phyloP scores from a whole-genome alignment of 2,797 vertebrate species.

The Helarctos malayanus region DNA sequence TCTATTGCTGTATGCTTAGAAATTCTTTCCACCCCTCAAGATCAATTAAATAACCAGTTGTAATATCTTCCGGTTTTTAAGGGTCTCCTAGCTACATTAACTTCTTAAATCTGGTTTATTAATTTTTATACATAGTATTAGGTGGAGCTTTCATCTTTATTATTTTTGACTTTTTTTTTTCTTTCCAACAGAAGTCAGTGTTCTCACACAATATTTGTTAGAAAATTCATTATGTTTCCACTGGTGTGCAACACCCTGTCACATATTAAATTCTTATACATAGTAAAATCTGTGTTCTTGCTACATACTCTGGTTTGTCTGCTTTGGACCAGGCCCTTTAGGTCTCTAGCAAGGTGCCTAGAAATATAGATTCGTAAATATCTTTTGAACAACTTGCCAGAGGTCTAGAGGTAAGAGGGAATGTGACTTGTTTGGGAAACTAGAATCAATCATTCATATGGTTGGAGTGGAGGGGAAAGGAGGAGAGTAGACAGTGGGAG shows the following conservation, averaged over 20 bases:
- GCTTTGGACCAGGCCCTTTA: not conserved
- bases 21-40: not conserved
- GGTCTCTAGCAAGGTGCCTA: not conserved
- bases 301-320: not conserved
- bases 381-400: not conserved
- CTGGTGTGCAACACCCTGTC: not conserved
- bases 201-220: not conserved
- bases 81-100: not conserved
- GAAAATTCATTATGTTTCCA: not conserved
- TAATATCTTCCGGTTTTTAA: not conserved
- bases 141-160: not conserved
- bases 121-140: not conserved
- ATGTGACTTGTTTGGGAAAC: not conserved
- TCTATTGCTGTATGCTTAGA: not conserved
- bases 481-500: not conserved
- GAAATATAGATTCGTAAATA: not conserved
- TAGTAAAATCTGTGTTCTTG: not conserved
- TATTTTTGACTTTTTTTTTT: not conserved
- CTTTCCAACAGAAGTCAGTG: not conserved
- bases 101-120: not conserved
- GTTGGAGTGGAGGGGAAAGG: not conserved
- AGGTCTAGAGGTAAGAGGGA: not conserved
- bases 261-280: not conserved
- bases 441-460: not conserved
- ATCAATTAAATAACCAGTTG: not conserved